These are phyloP conservation scores for Megaustenia siamemsis DNA, from an alignment of 2,888 invertebrate species.

Conservation along the genomic window DNA sequence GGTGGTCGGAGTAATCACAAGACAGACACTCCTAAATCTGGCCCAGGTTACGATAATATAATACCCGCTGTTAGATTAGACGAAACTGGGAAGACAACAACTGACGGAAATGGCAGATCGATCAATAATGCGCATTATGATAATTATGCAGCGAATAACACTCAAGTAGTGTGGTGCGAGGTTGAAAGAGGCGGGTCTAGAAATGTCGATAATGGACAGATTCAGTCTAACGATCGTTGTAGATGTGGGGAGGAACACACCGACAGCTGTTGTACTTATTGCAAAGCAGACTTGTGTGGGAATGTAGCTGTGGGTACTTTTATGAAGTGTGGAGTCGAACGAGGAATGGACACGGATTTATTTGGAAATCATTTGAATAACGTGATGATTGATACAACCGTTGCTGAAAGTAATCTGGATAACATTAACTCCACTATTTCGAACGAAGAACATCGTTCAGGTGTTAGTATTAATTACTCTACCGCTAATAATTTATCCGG, in stretches of 20 bases:
- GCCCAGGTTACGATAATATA: constrained; percentile 34
- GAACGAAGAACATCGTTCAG: neutral
- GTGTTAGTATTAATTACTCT: neutral
- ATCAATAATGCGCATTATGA: constrained; percentile 7
- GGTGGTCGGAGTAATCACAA: neutral
- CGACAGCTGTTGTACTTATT: neutral
- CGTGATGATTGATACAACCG: neutral
- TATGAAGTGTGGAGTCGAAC: neutral
- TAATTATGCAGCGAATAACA: neutral
- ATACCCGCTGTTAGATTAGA: constrained; percentile 16
- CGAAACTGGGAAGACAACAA: neutral
- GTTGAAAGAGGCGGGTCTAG: neutral
- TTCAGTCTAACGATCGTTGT: neutral
- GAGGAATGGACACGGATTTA: constrained; percentile 2
- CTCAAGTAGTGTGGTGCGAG: neutral
- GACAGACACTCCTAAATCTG: neutral
- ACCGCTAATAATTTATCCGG: neutral
- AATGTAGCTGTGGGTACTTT: neutral
- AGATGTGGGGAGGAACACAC: neutral
- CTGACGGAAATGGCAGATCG: neutral
- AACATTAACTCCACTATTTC: neutral
- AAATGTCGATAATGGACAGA: neutral
- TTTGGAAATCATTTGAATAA: neutral
- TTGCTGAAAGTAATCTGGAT: neutral
- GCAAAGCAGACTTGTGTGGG: too few relatives aligned